A percentile compares a stretch with the other conserved stretches of the same genome.
Conservation (phyloP, 2,888 invertebrate genomes). For the Mactromeris polynyma region DNA sequence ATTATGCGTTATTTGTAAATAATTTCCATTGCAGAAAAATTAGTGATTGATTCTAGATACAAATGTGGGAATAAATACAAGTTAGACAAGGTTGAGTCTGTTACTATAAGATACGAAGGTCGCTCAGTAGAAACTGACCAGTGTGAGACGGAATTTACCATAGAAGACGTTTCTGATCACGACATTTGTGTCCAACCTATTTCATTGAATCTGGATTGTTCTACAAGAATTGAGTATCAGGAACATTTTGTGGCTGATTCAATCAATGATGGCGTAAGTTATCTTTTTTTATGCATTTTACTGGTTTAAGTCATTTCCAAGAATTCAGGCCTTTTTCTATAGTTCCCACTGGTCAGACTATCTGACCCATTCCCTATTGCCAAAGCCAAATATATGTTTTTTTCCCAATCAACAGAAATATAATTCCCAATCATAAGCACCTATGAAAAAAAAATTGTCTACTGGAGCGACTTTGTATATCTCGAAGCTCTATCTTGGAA, state of each 20-base stretch:
- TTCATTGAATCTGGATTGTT: not conserved
- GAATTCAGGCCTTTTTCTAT: too few species aligned
- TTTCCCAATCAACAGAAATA: too few species aligned
- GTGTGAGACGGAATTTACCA: not conserved
- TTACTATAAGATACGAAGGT: not conserved
- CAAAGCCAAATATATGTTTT: too few species aligned
- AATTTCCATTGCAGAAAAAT: not conserved
- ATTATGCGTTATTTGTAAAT: too few species aligned
- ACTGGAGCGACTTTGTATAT: too few species aligned
- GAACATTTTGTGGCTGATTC: not conserved
- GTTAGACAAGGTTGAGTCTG: not conserved
- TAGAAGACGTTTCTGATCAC: not conserved
- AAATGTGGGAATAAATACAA: not conserved
- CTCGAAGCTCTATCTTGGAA: too few species aligned
- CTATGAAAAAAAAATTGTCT: too few species aligned
- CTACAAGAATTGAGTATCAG: not conserved
- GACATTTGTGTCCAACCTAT: not conserved
- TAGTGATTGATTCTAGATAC: not conserved
- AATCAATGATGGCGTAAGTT: not conserved
- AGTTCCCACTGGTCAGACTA: too few species aligned
- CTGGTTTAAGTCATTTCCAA: not conserved
- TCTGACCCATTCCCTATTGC: too few species aligned
- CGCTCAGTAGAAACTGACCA: not conserved
- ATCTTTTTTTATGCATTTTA: not conserved
- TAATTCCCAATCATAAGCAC: too few species aligned